phyloP scores from a whole-genome alignment of 2,888 invertebrate genomes.

The Lamellibrachia satsuma region DNA sequence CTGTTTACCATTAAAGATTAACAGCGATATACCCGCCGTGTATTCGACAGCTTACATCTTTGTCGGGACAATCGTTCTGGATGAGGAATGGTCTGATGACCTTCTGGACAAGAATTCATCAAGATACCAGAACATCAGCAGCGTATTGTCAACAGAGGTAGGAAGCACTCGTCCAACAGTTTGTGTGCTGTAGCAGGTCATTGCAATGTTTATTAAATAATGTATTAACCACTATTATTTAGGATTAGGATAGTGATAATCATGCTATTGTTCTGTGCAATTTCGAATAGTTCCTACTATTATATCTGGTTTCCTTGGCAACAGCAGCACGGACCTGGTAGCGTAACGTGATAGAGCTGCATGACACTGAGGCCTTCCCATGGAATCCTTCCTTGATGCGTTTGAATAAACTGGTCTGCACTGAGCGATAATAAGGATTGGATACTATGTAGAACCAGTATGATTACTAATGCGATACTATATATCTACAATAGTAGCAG shows the following conservation, averaged over 20 bases:
- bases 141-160: not conserved
- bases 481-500: no score
- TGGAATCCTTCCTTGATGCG: not conserved
- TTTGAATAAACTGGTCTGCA: no score
- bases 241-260: not conserved
- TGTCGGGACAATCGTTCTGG: not conserved
- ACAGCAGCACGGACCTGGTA: not conserved
- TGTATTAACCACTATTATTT: not conserved
- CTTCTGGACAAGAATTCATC: not conserved
- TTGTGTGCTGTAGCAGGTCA: not conserved
- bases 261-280: not conserved
- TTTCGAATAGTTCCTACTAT: not conserved
- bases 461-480: not conserved
- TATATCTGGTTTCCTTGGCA: not conserved
- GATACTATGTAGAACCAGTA: not conserved
- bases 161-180: not conserved
- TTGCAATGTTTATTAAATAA: not conserved
- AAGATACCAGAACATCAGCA: not conserved
- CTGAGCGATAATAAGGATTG: not conserved
- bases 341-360: not conserved
- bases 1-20: not conserved
- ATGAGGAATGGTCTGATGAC: slow-evolving; percentile 8
- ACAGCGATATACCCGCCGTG: not conserved
- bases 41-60: not conserved
- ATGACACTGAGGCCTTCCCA: not conserved